Evolutionary conservation across 1,140 invertebrate species (phyloP), one percentile per base, ranked within the genome.

Genomic region (Agrilus planipennis): DNA sequence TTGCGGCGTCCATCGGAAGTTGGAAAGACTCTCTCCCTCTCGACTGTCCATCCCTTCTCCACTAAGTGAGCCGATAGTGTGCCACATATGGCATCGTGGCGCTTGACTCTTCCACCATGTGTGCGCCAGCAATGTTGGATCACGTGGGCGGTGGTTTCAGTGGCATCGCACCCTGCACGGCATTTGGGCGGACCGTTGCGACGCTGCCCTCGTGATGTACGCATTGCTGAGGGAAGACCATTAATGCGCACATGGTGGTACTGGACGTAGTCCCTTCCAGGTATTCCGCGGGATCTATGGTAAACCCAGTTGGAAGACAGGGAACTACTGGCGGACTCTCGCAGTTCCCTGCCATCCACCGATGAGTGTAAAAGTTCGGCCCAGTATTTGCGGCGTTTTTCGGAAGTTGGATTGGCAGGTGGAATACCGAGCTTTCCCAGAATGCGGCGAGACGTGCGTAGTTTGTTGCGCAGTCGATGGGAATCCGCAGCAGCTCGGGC

Each of bases 71-170:
- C 10, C 0, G 16, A 25, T 1, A 54, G 3, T 3, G 36, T 39
- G 16, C 43, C 44, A 12, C 15, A 34, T 2, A 55, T 43, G 1
- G 44, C 47, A 42, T 60, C 31, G 18, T 66, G 63, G 6, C 61
- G 46, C 9, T 45, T 17, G n/a, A 64, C 53, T 0, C 59, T 44
- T 3, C 51, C 52, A 11, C 53, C 53, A 41, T 64, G 60, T 0
- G 60, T 61, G 27, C 61, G 28, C 18, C 44, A 44, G 40, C 64
- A 68, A 3, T 37, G 36, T 37, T 65, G 60, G 3, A 65, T 48
- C 9, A 56, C 44, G 28, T 67, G 64, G 12, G 54, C 51, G 0
- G 53, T 41, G 0, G 62, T 64, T 35, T 65, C 61, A 15, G 30
- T 44, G 5, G n/a, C n/a, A 2, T 16, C 0, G 47, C 57, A 63